Percentiles rank a stretch among this genome's conserved stretches.
Conservation (phyloP, 1,140 invertebrate genomes). For the Pristionchus pacificus region DNA sequence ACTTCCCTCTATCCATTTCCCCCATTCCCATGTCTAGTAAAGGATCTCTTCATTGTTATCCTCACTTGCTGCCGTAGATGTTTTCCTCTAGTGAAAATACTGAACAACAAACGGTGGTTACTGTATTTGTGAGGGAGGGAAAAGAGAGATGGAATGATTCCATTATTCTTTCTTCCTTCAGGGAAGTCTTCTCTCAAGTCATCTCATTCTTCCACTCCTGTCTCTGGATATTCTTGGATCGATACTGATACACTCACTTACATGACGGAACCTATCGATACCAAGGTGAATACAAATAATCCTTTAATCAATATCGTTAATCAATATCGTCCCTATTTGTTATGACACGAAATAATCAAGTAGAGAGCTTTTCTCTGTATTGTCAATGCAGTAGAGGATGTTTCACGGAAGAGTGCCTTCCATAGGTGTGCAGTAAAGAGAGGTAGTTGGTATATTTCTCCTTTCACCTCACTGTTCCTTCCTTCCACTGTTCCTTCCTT, state of each 20-base stretch:
- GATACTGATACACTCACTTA: slow-evolving; percentile 3
- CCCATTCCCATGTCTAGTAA: too few relatives aligned
- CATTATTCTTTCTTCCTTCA: slow-evolving; percentile 3
- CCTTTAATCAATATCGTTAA: neutral
- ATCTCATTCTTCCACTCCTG: slow-evolving; percentile 5
- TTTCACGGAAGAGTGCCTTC: too few relatives aligned
- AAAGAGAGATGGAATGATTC: neutral
- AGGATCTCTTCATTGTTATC: too few relatives aligned
- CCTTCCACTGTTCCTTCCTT: too few relatives aligned
- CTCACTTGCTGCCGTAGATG: too few relatives aligned
- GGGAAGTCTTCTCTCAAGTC: neutral
- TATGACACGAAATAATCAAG: neutral
- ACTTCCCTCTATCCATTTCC: too few relatives aligned
- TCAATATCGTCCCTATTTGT: neutral
- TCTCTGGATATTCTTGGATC: slow-evolving; percentile 7
- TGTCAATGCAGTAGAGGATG: too few relatives aligned
- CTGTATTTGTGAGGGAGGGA: slow-evolving; percentile 4
- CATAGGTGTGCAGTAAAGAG: too few relatives aligned
- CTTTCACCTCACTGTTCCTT: too few relatives aligned
- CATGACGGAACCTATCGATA: slow-evolving; percentile 9
- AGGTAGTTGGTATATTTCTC: too few relatives aligned
- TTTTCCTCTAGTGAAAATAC: too few relatives aligned
- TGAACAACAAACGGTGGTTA: slow-evolving; percentile 2
- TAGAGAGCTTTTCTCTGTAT: too few relatives aligned
- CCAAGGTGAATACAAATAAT: neutral